Evolutionary conservation across 2,797 vertebrate genomes (phyloP), one percentile per base, ranked within the genome.

Genomic region (Liparis tanakae): DNA sequence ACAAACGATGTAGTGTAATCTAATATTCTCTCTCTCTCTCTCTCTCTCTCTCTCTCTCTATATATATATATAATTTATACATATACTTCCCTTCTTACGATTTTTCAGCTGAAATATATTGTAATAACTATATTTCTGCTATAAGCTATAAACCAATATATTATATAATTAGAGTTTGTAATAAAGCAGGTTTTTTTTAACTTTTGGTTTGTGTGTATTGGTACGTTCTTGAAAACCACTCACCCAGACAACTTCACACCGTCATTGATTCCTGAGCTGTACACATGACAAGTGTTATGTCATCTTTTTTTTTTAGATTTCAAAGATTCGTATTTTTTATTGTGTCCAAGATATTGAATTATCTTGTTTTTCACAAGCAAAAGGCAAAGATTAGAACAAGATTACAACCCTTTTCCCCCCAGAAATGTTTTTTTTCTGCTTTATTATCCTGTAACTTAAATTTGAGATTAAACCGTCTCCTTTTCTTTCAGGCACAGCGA

Each of bases 401-500:
- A 30, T 30, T 30, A 30, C 25, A 30, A 30, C 25, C 25, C 25
- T 30, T 30, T 10, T 1, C 41, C 41, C 41, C 14, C 5, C 25
- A 30, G 25, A 30, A 51, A 22, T 51, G 50, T 54, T 13, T 30
- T 15, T 30, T 54, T 54, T 54, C 22, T 54, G 51, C 51, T 54
- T 30, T 25, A 3, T 13, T 54, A 54, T 25, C 51, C 51, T 15
- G 13, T 3, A 14, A 48, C 56, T 59, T 12, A 10, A 37, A 53
- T 2, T 57, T 18, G 66, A 63, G 30, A 37, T 78, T 15, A 46
- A 33, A 39, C 51, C 18, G 0, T 0, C 30, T 46, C 15, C 17
- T 46, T 8, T 46, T 18, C 1, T 17, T 46, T 0, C 83, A 99
- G 98, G 89, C 91, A 90, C 2, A 91, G 81, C 2, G 95, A 96